Evolutionary conservation across 2,113 vertebrate genomes (phyloP), one percentile per base, ranked within the genome.

Genomic region (Bufo gargarizans): DNA sequence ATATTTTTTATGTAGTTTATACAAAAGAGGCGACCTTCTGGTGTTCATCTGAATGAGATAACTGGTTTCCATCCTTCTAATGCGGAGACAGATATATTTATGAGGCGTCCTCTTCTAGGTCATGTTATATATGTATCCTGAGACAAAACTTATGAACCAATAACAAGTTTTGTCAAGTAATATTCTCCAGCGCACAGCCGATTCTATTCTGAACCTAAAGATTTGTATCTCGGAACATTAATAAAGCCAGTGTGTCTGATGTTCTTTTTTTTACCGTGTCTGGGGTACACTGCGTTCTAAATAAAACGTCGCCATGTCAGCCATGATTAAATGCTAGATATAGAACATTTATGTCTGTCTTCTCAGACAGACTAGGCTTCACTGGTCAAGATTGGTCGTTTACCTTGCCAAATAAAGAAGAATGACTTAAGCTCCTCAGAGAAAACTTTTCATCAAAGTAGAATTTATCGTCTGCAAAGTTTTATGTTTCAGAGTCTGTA

Each of bases 201-300:
- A 20, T 78, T 78, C 78, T 81, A 81, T 81, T 81, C 58, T 79
- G 43, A 86, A 86, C 49, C 74, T 9, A 49, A 49, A 86, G 85
- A 86, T 86, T 77, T 77, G 74, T 78, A 86, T 86, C 85, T 86
- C 49, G 5, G 84, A 59, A 85, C 84, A 85, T 85, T 86, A 86
- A 86, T 86, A 86, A 86, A 86, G 59, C 45, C 85, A 47, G 74
- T 78, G 71, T 59, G 76, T 33, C 74, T 77, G 59, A 55, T 78
- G 74, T 78, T 53, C 85, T 86, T 86, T 86, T 58, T 77, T 85
- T 85, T 71, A 85, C 67, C 63, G 20, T 63, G 85, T 78, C 85
- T 78, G 76, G 74, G 72, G 72, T 71, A 86, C 59, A 78, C 45
- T 67, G n/a, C 20, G 20, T 86, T 65, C 74, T 86, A 78, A 86